These are phyloP conservation scores for Muntiacus reevesi DNA, from an alignment of 2,113 vertebrate genomes.

Conservation along the genomic window DNA sequence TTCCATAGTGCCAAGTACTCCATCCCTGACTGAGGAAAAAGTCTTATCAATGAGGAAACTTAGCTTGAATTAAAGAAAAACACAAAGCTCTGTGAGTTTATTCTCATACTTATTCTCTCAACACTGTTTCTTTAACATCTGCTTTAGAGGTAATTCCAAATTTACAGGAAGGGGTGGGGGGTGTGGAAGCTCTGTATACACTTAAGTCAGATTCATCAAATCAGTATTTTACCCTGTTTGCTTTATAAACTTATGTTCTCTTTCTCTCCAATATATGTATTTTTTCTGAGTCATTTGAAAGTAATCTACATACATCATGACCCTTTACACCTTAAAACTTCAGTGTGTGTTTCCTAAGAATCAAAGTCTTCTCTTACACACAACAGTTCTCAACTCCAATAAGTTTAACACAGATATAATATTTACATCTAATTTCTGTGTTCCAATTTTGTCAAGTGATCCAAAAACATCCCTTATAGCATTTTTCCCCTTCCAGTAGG, in stretches of 20 bases:
- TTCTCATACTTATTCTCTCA: neutral
- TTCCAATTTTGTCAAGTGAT: neutral
- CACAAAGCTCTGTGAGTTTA: neutral
- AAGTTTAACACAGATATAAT: neutral
- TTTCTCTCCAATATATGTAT: neutral
- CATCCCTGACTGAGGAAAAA: neutral
- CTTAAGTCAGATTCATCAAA: neutral
- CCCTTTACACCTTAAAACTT: neutral
- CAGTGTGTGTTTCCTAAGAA: neutral
- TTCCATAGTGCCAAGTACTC: neutral
- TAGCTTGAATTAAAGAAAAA: neutral
- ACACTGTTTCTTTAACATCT: neutral
- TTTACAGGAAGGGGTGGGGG: neutral
- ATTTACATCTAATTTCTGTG: neutral
- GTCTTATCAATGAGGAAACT: neutral
- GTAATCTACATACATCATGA: neutral
- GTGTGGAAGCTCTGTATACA: neutral
- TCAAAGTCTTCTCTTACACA: neutral
- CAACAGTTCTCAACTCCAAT: neutral
- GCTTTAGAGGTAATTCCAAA: conserved; percentile 7
- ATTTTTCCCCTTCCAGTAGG: neutral
- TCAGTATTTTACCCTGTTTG: neutral
- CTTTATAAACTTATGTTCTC: neutral
- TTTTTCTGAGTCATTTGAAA: neutral
- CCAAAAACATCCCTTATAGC: neutral